These are phyloP conservation scores for Suricata suricatta DNA, from an alignment of 2,113 vertebrate species.

Conservation along the genomic window DNA sequence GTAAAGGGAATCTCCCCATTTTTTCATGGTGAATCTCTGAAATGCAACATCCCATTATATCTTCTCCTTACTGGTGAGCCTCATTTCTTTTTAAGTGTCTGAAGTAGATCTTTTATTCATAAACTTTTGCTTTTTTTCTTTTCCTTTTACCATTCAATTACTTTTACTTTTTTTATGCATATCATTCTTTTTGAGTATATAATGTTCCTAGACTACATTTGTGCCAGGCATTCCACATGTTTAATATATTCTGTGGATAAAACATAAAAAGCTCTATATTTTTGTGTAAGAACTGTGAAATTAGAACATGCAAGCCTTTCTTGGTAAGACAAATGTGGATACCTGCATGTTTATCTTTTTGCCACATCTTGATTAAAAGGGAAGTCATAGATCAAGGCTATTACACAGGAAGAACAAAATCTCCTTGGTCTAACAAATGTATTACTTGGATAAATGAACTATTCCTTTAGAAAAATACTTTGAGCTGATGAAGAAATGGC, in stretches of 20 bases:
- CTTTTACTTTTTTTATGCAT: background rate
- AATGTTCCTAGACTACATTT: background rate
- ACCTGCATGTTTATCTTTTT: background rate
- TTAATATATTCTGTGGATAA: background rate
- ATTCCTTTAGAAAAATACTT: background rate
- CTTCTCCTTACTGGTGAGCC: background rate
- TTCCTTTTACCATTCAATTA: background rate
- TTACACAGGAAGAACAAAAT: background rate
- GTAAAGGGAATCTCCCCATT: background rate
- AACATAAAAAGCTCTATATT: background rate
- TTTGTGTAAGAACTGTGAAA: background rate
- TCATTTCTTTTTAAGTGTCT: background rate
- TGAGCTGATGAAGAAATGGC: background rate
- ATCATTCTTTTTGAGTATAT: background rate
- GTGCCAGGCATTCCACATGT: background rate
- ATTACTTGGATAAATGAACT: background rate
- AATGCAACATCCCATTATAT: background rate
- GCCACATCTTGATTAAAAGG: background rate
- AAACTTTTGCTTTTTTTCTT: background rate
- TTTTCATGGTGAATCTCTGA: background rate
- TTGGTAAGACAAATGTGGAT: background rate
- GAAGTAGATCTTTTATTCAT: background rate
- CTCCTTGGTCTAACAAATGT: background rate
- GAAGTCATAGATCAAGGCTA: background rate
- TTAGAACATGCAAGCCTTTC: background rate